Conservation (phyloP, 2,113 vertebrate genomes). For the Abramis brama region DNA sequence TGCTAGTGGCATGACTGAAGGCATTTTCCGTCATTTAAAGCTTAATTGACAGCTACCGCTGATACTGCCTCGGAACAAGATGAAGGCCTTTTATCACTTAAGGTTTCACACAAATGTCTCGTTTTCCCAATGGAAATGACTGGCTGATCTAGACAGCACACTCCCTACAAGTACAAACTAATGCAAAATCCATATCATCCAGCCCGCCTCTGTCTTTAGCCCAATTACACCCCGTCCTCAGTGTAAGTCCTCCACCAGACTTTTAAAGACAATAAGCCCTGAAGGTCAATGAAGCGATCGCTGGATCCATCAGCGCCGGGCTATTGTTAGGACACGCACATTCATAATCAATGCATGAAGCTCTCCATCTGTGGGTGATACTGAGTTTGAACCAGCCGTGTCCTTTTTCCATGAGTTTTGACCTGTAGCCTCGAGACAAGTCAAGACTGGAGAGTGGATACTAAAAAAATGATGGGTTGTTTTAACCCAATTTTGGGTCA, state of each 20-base stretch:
- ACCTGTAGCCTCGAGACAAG: background rate
- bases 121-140: background rate
- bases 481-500: too few relatives aligned
- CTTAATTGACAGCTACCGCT: background rate
- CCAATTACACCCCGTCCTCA: constrained; percentile 52
- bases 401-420: constrained; percentile 6
- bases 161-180: constrained; percentile 33
- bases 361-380: constrained; percentile 38
- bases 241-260: constrained; percentile 50
- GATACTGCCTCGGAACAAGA: background rate
- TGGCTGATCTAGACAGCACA: constrained; percentile 3
- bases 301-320: constrained; percentile 61
- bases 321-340: constrained; percentile 57
- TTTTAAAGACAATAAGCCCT: constrained; percentile 58
- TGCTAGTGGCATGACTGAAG: background rate
- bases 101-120: constrained; percentile 24
- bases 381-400: background rate
- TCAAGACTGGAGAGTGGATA: background rate
- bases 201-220: constrained; percentile 60
- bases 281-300: constrained; percentile 64
- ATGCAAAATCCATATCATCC: constrained; percentile 64
- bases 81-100: background rate
- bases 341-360: constrained; percentile 65
- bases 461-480: too few relatives aligned
- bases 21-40: background rate